A percentile compares a stretch with the other conserved stretches of the same genome.
Evolutionary conservation across 2,797 vertebrate species (phyloP).

Genomic region (Halcyon chelicuti): DNA sequence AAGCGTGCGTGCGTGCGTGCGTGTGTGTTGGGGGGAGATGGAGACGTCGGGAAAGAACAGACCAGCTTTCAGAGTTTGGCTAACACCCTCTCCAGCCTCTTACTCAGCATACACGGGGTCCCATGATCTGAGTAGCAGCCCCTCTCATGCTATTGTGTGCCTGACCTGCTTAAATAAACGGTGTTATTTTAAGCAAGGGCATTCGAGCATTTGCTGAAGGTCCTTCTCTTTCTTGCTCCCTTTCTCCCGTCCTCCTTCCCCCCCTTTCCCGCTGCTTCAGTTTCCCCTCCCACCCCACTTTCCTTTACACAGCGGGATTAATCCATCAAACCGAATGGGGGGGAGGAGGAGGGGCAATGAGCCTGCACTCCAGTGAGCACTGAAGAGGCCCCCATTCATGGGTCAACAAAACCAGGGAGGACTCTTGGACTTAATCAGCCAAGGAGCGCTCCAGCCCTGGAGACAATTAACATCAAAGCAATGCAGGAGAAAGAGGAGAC

Average conservation of each 20-base stretch:
- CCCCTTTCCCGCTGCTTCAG: slow-evolving; percentile 65
- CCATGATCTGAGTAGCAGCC: slow-evolving; percentile 63
- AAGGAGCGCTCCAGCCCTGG: slow-evolving; percentile 68
- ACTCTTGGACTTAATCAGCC: slow-evolving; percentile 81
- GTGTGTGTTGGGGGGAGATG: slow-evolving; percentile 1
- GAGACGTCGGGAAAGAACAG: slow-evolving; percentile 15
- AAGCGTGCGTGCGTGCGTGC: not conserved
- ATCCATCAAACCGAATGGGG: slow-evolving; percentile 81
- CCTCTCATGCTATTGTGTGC: slow-evolving; percentile 59
- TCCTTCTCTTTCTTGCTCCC: slow-evolving; percentile 66
- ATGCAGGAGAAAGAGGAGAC: slow-evolving; percentile 50
- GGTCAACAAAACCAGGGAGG: slow-evolving; percentile 80
- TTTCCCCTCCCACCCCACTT: slow-evolving; percentile 63
- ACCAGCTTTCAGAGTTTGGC: slow-evolving; percentile 50
- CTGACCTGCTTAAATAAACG: slow-evolving; percentile 66
- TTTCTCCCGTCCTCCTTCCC: slow-evolving; percentile 59
- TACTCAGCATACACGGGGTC: not conserved
- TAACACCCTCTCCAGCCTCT: slow-evolving; percentile 56
- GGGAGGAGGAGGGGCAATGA: slow-evolving; percentile 82
- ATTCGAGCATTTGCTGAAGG: slow-evolving; percentile 53
- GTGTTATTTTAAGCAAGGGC: slow-evolving; percentile 67
- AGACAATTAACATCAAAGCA: slow-evolving; percentile 80
- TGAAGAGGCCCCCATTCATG: slow-evolving; percentile 89
- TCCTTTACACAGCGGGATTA: slow-evolving; percentile 83
- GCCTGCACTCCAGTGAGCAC: slow-evolving; percentile 92